phyloP scores from a whole-genome alignment of 2,797 vertebrate species.

The Notolabrus celidotus region DNA sequence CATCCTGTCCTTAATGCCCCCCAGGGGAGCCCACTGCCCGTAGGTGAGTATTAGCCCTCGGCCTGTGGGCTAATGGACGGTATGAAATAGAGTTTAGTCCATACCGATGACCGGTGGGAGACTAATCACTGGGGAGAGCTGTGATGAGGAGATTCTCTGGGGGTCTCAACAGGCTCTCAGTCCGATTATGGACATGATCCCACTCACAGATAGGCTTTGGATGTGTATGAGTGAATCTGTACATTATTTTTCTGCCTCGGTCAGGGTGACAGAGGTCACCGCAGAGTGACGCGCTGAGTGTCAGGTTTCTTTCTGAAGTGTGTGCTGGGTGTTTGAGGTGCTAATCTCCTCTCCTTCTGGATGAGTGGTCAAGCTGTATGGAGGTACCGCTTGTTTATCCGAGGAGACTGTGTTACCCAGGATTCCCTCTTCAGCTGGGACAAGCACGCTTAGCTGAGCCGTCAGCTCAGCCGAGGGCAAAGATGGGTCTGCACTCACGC shows the following conservation, averaged over 20 bases:
- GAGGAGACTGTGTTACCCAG: conserved; percentile 87
- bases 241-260: conserved; percentile 6
- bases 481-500: not conserved
- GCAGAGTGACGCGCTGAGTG: conserved; percentile 35
- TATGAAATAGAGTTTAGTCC: conserved; percentile 75
- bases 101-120: conserved; percentile 63
- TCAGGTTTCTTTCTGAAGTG: conserved; percentile 71
- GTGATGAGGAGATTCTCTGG: conserved; percentile 46
- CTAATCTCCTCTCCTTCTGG: conserved; percentile 90
- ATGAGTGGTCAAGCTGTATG: conserved; percentile 90
- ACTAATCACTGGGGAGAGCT: conserved; percentile 58
- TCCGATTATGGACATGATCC: conserved; percentile 18
- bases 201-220: not conserved
- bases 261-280: conserved; percentile 55
- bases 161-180: conserved; percentile 29
- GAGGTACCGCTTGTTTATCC: conserved; percentile 89
- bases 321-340: conserved; percentile 84
- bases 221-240: not conserved
- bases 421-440: conserved; percentile 84
- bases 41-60: conserved; percentile 76
- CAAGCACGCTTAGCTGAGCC: conserved; percentile 87
- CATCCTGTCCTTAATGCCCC: conserved; percentile 76
- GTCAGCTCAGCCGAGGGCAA: conserved; percentile 79
- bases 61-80: conserved; percentile 73
- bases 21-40: conserved; percentile 65